Conservation (phyloP, 2,888 invertebrate species). For the Tipula lateralis region DNA sequence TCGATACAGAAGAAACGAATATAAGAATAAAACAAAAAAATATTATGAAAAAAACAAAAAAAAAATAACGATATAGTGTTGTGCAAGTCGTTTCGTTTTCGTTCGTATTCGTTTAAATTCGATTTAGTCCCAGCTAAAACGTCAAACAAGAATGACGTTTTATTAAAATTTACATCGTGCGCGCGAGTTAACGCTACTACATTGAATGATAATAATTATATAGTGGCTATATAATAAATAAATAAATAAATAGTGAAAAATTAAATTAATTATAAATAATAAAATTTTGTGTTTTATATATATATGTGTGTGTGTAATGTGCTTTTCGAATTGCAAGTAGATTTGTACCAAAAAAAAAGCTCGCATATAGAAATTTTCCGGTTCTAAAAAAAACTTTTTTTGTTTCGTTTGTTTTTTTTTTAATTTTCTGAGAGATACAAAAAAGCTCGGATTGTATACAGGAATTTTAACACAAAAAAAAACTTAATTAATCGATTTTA, state of each 20-base stretch:
- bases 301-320: not conserved
- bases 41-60: not conserved
- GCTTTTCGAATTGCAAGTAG: not conserved
- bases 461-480: not conserved
- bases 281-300: not conserved
- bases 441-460: constrained; percentile 6
- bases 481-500: not conserved
- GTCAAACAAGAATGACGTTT: constrained; percentile 25
- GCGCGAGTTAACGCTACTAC: constrained; percentile 27
- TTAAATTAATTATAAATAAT: not conserved
- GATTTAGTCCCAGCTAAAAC: constrained; percentile 30
- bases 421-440: not conserved
- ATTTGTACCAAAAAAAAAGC: not conserved
- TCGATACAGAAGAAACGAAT: not conserved
- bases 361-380: not conserved
- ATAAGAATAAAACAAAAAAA: not conserved
- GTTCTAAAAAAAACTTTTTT: not conserved
- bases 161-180: constrained; percentile 25
- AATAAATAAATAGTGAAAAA: not conserved
- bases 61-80: not conserved
- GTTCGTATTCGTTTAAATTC: constrained; percentile 28
- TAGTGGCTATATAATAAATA: not conserved
- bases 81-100: constrained; percentile 13
- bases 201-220: not conserved
- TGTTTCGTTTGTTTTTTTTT: not conserved